phyloP scores from a whole-genome alignment of 2,888 invertebrate genomes.

The Lasioglossum oenotherae region DNA sequence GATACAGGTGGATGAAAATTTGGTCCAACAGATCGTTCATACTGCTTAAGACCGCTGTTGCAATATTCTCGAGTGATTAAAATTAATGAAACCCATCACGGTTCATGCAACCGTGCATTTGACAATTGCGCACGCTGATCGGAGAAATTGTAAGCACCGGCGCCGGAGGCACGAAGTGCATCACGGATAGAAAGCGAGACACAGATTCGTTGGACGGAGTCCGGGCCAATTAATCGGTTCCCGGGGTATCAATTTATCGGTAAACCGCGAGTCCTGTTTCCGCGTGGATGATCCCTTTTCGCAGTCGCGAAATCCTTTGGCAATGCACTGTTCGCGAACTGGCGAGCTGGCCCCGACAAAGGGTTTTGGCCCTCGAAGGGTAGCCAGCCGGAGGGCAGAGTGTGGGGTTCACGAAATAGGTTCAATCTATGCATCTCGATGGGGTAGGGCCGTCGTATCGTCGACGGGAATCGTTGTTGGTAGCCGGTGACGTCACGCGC shows the following conservation, averaged over 20 bases:
- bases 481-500: slow-evolving; percentile 74
- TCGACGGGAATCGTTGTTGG: slow-evolving; percentile 58
- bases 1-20: not conserved
- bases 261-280: slow-evolving; percentile 43
- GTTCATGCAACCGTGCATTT: not conserved
- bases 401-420: slow-evolving; percentile 61
- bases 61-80: not conserved
- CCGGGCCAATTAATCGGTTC: slow-evolving; percentile 46
- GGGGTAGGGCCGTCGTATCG: slow-evolving; percentile 44
- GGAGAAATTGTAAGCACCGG: not conserved
- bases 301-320: slow-evolving; percentile 43
- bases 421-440: slow-evolving; percentile 76
- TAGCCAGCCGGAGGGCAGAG: not conserved
- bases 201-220: not conserved
- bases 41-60: not conserved
- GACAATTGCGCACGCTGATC: not conserved
- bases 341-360: slow-evolving; percentile 41
- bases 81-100: not conserved
- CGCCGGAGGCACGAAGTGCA: not conserved
- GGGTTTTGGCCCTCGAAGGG: not conserved
- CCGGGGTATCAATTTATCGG: slow-evolving; percentile 50
- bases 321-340: slow-evolving; percentile 18
- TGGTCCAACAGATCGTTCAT: not conserved
- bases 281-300: slow-evolving; percentile 45
- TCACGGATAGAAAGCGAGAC: not conserved